Evolutionary conservation across 2,797 vertebrate species (phyloP).

Genomic region (Darevskia nairensis): DNA sequence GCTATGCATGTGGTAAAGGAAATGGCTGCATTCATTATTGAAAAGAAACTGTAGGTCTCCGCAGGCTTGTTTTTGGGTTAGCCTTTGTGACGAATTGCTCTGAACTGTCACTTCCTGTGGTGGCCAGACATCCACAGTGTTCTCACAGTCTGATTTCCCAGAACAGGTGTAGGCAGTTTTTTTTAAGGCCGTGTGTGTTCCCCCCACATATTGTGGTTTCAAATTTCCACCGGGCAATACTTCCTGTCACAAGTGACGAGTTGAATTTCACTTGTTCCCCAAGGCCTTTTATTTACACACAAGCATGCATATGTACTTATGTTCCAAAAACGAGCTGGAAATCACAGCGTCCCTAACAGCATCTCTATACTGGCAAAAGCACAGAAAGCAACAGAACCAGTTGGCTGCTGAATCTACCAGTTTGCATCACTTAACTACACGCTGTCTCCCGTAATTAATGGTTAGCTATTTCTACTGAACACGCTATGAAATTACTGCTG

Average conservation of each 20-base stretch:
- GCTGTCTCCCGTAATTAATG: neutral
- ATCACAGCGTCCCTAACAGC: neutral
- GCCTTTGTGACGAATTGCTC: neutral
- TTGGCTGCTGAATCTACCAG: no score
- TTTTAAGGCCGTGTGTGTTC: neutral
- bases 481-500: neutral
- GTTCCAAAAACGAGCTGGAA: neutral
- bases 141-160: neutral
- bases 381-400: neutral
- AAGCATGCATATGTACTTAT: neutral
- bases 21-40: conserved; percentile 4
- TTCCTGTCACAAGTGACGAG: neutral
- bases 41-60: neutral
- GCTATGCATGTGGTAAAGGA: neutral
- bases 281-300: neutral
- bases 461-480: neutral
- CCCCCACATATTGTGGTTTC: neutral
- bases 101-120: neutral
- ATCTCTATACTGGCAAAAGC: neutral
- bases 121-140: neutral
- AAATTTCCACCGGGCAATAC: neutral
- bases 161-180: neutral
- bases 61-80: neutral
- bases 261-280: neutral
- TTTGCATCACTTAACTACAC: neutral